phyloP scores from a whole-genome alignment of 2,113 vertebrate species.

The Aegypius monachus region DNA sequence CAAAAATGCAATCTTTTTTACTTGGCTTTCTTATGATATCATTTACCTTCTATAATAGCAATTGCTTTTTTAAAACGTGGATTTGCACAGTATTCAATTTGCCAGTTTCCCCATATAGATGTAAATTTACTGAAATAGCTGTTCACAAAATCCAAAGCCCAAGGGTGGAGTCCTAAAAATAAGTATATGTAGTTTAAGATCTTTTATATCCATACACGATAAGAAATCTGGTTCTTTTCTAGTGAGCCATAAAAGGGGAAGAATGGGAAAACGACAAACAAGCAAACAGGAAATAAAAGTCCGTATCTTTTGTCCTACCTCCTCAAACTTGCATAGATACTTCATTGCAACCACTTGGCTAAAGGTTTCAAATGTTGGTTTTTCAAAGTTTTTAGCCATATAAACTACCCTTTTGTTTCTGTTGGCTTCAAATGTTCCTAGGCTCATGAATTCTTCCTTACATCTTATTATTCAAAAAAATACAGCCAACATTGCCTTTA shows the following conservation, averaged over 20 bases:
- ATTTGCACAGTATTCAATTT: conserved; percentile 73
- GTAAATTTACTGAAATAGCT: conserved; percentile 68
- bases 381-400: conserved; percentile 38
- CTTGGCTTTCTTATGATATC: conserved; percentile 66
- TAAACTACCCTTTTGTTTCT: conserved; percentile 46
- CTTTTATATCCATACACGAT: neutral
- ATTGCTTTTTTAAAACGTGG: conserved; percentile 67
- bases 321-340: neutral
- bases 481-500: neutral
- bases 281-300: conserved; percentile 10
- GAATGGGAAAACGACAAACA: conserved; percentile 20
- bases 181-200: conserved; percentile 38
- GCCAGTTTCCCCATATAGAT: conserved; percentile 69
- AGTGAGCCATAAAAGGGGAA: conserved; percentile 18
- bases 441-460: conserved; percentile 16
- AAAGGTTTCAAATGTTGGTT: conserved; percentile 10
- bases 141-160: conserved; percentile 51
- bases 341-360: conserved; percentile 11
- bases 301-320: neutral
- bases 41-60: conserved; percentile 75
- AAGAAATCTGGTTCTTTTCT: conserved; percentile 31
- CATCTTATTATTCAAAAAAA: neutral
- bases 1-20: conserved; percentile 59
- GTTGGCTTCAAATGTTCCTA: neutral
- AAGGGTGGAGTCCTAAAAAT: conserved; percentile 65